phyloP scores from a whole-genome alignment of 37 sponge, comb jelly and placozoan genomes.

The Ephydatia muelleri region DNA sequence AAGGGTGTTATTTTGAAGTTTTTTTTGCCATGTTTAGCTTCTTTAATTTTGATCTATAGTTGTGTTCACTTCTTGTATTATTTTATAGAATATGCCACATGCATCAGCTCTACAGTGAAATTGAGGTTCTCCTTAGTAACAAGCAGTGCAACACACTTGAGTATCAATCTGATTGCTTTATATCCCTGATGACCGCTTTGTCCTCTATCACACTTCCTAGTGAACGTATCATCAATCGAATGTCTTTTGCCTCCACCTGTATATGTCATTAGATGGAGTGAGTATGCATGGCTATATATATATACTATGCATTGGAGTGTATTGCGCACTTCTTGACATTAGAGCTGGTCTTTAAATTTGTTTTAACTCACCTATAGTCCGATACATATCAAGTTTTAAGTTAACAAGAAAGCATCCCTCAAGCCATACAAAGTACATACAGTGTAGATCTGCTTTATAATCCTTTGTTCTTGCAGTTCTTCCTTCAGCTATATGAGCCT shows the following conservation, averaged over 20 bases:
- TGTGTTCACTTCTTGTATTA: background rate
- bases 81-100: background rate
- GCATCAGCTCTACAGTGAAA: background rate
- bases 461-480: too few species aligned
- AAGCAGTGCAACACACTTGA: background rate
- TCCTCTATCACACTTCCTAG: background rate
- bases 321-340: too few species aligned
- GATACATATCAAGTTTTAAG: too few species aligned
- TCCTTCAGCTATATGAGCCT: too few species aligned
- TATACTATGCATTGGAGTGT: too few species aligned
- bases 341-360: too few species aligned
- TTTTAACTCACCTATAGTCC: too few species aligned
- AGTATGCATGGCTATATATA: too few species aligned
- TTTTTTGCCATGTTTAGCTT: background rate
- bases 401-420: too few species aligned
- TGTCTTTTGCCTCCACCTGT: background rate
- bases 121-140: background rate
- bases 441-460: too few species aligned
- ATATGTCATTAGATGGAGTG: background rate
- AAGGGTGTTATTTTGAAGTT: background rate
- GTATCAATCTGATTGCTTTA: background rate
- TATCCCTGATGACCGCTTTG: background rate
- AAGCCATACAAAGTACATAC: too few species aligned
- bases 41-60: background rate
- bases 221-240: background rate